Evolutionary conservation across 2,797 vertebrate species (phyloP), one percentile per base, ranked within the genome.

Genomic region (Fistularia tabacaria): DNA sequence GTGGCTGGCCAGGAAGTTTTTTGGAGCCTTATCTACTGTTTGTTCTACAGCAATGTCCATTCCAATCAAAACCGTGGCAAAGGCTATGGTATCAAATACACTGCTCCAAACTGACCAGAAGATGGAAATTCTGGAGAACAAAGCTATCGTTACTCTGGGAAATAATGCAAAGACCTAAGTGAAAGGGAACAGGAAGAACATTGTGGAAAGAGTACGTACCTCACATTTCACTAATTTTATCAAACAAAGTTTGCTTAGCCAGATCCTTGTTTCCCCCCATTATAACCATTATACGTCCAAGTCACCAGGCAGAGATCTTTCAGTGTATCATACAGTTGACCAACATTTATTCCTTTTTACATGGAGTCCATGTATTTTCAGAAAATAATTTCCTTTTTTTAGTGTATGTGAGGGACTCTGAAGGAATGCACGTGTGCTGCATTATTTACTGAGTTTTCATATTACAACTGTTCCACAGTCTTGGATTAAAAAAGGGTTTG

Each of bases 41-140:
- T 87, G 74, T 60, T 73, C 89, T 1, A 85, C 79, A 0, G 69
- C 90, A 36, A 76, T 74, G 64, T 88, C 92, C 9, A 64, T 93
- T 52, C 90, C 89, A 0, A 84, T 95, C 57, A 61, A 64, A 15
- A 57, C 58, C 0, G 82, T 87, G 68, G 83, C 57, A 1, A 90
- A 74, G 51, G 86, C 88, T 0, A 91, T 91, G 89, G 62, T 88
- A 64, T 84, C 79, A 25, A 90, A 90, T 79, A 87, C 89, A 0
- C 54, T 92, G 55, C 65, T 85, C 8, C 72, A 80, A 2, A 82
- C 79, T 0, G 72, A 88, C 41, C 66, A 77, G 60, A 88, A 85
- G 59, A 72, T 53, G 2, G 91, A 71, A 10, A 81, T 95, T 70
- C 83, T 94, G 62, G 92, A 93, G 52, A 93, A 93, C 75, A 89